phyloP scores from a whole-genome alignment of 2,888 invertebrate species.

The Hypena proboscidalis region DNA sequence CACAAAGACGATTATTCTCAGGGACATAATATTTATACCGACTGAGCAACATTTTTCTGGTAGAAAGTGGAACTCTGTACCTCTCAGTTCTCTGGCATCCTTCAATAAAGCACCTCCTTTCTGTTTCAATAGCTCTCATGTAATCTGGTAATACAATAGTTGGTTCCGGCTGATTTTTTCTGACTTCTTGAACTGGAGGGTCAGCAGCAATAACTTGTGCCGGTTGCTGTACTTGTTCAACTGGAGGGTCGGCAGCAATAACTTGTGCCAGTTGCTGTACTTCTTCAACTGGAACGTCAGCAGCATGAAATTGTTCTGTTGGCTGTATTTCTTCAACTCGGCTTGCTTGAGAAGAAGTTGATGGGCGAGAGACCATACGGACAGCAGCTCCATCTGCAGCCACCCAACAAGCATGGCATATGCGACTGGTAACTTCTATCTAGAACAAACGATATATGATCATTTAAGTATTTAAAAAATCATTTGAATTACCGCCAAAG shows the following conservation, averaged over 20 bases:
- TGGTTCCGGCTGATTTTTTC: constrained; percentile 6
- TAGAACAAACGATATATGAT: too few species aligned
- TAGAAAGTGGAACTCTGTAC: constrained; percentile 21
- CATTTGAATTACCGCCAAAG: neutral
- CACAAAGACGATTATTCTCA: constrained; percentile 3
- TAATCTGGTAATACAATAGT: constrained; percentile 19
- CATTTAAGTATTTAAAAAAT: constrained; percentile 1
- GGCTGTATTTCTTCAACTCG: neutral
- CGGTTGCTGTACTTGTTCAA: neutral
- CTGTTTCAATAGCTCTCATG: constrained; percentile 23
- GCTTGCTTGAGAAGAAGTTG: constrained; percentile 4
- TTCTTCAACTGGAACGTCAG: neutral
- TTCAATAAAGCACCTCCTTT: constrained; percentile 21
- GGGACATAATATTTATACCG: constrained; percentile 11
- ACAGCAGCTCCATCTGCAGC: constrained; percentile 18
- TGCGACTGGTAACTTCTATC: constrained; percentile 5
- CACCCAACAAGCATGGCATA: constrained; percentile 18
- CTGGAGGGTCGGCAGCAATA: neutral
- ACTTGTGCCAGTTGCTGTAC: neutral
- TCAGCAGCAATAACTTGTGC: neutral
- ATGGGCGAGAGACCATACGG: constrained; percentile 8
- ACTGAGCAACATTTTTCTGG: constrained; percentile 20
- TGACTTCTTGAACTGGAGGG: neutral
- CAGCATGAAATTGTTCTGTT: neutral
- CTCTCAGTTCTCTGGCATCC: constrained; percentile 21